These are phyloP conservation scores for Candoia aspera DNA, from an alignment of 2,113 vertebrate genomes.

Conservation along the genomic window DNA sequence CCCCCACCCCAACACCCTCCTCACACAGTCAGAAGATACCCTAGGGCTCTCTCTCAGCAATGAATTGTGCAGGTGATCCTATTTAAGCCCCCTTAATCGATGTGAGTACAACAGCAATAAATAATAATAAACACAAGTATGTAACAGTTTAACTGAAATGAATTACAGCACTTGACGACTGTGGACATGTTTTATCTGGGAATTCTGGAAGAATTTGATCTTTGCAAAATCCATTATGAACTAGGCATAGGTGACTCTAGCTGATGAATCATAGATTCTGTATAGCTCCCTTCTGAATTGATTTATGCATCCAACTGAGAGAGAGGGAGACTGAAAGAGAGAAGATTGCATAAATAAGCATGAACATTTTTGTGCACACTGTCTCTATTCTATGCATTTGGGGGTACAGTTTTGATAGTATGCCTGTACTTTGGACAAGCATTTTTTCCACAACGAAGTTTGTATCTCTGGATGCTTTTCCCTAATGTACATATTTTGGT, in stretches of 20 bases:
- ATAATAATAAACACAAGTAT: background rate
- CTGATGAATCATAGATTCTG: background rate
- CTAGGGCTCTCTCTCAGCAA: background rate
- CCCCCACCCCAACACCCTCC: background rate
- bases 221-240: background rate
- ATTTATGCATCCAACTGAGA: background rate
- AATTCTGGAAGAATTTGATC: background rate
- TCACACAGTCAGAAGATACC: background rate
- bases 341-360: background rate
- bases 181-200: background rate
- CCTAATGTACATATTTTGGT: background rate
- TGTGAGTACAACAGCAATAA: background rate
- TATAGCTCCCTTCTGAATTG: background rate
- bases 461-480: background rate
- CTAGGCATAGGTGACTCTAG: background rate
- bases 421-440: background rate
- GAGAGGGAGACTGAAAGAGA: no score
- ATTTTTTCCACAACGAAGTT: background rate
- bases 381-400: background rate
- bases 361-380: background rate
- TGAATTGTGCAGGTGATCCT: background rate
- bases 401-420: background rate
- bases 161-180: background rate
- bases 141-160: background rate
- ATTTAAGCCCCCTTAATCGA: background rate